phyloP scores from a whole-genome alignment of 2,888 invertebrate genomes.

The Zaprionus obscuricornis region DNA sequence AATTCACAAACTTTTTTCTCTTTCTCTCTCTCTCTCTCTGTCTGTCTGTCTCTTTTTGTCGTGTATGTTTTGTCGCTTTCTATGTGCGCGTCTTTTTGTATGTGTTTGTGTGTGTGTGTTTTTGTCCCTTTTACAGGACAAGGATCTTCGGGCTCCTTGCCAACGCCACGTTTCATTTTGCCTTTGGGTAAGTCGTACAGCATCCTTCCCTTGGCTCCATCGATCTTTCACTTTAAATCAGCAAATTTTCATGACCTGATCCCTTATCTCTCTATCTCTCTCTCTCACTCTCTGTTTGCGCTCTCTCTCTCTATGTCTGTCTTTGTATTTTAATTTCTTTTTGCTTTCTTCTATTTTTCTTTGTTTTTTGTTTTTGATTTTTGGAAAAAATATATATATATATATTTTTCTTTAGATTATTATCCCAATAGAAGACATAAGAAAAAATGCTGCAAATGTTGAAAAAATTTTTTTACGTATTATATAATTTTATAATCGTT shows the following conservation, averaged over 20 bases:
- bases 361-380: constrained; percentile 30
- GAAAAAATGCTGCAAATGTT: constrained; percentile 78
- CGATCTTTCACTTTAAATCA: background rate
- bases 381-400: constrained; percentile 10
- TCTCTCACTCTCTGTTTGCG: constrained; percentile 2
- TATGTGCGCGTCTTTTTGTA: constrained; percentile 37
- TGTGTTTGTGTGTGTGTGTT: constrained; percentile 40
- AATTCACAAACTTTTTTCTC: too few species aligned
- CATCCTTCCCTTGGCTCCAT: background rate
- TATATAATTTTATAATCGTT: constrained; percentile 52
- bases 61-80: constrained; percentile 40
- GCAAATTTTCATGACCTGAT: background rate
- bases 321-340: constrained; percentile 21
- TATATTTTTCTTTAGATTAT: constrained; percentile 79
- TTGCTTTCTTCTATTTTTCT: constrained; percentile 20
- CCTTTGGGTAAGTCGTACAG: constrained; percentile 80
- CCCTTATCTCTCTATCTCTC: constrained; percentile 4
- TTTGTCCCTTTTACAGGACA: constrained; percentile 64
- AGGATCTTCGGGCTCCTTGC: constrained; percentile 45
- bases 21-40: constrained; percentile 52
- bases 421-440: constrained; percentile 81
- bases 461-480: constrained; percentile 36
- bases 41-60: constrained; percentile 36
- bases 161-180: constrained; percentile 76
- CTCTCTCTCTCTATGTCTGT: constrained; percentile 18